phyloP scores from a whole-genome alignment of 1,140 invertebrate species.

The Cecropterus lyciades region DNA sequence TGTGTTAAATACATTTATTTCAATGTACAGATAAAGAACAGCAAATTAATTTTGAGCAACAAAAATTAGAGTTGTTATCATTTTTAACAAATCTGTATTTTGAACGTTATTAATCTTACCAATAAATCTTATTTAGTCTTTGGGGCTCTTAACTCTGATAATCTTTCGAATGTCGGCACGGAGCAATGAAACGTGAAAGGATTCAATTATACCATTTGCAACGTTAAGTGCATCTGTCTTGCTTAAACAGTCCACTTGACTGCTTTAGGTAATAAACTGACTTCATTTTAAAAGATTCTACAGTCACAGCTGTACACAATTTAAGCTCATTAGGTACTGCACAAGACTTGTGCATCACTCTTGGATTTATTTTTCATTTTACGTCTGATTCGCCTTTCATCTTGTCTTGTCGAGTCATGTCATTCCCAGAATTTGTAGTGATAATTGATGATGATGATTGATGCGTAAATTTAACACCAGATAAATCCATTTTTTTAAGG shows the following conservation, averaged over 20 bases:
- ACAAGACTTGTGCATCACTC: neutral
- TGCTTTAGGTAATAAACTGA: slow-evolving; percentile 15
- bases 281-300: slow-evolving; percentile 4
- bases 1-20: too few species aligned
- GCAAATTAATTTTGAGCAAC: too few species aligned
- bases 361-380: neutral
- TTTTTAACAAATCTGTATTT: too few species aligned
- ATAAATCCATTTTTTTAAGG: too few species aligned
- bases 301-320: slow-evolving; percentile 22
- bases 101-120: neutral
- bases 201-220: slow-evolving; percentile 21
- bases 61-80: too few species aligned
- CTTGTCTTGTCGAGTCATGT: neutral
- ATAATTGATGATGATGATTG: too few species aligned
- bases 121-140: neutral
- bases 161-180: slow-evolving; percentile 6
- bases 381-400: neutral
- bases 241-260: slow-evolving; percentile 15
- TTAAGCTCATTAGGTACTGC: slow-evolving; percentile 13
- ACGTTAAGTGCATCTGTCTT: slow-evolving; percentile 19
- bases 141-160: too few species aligned
- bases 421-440: neutral
- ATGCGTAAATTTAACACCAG: too few species aligned
- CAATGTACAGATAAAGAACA: too few species aligned
- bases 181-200: slow-evolving; percentile 18